Conservation (phyloP, 2,113 vertebrate genomes). For the Alligator sinensis region DNA sequence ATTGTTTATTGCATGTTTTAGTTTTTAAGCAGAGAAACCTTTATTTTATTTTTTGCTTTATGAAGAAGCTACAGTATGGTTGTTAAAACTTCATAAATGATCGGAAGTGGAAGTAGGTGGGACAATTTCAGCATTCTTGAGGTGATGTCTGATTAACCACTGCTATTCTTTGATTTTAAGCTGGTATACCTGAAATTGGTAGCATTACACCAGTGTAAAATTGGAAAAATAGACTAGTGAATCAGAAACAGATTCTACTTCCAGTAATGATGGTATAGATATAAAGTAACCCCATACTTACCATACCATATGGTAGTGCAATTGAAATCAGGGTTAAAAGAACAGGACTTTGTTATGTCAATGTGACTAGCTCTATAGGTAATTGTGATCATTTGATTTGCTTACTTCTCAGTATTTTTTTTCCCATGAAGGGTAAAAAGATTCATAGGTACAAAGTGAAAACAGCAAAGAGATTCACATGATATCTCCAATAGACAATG, state of each 20-base stretch:
- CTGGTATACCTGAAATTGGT: slow-evolving; percentile 4
- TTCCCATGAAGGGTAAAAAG: slow-evolving; percentile 28
- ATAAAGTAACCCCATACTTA: neutral
- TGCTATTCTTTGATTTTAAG: neutral
- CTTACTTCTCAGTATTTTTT: neutral
- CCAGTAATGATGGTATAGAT: slow-evolving; percentile 27
- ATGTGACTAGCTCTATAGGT: neutral
- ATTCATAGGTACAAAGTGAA: neutral
- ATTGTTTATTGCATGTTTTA: neutral
- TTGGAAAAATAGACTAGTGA: neutral
- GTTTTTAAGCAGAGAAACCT: neutral
- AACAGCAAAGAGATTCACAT: neutral
- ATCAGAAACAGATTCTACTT: neutral
- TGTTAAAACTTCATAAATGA: neutral
- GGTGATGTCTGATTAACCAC: neutral
- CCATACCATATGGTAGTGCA: neutral
- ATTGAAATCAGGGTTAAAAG: neutral
- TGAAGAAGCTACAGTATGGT: neutral
- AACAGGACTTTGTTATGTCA: neutral
- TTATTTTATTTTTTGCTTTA: neutral
- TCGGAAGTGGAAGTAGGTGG: neutral
- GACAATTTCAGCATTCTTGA: slow-evolving; percentile 1
- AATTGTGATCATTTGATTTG: slow-evolving; percentile 2
- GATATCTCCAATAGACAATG: neutral
- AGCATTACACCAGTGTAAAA: neutral